These are phyloP conservation scores for Lottia scabra DNA, from an alignment of 2,888 invertebrate genomes.

Conservation along the genomic window DNA sequence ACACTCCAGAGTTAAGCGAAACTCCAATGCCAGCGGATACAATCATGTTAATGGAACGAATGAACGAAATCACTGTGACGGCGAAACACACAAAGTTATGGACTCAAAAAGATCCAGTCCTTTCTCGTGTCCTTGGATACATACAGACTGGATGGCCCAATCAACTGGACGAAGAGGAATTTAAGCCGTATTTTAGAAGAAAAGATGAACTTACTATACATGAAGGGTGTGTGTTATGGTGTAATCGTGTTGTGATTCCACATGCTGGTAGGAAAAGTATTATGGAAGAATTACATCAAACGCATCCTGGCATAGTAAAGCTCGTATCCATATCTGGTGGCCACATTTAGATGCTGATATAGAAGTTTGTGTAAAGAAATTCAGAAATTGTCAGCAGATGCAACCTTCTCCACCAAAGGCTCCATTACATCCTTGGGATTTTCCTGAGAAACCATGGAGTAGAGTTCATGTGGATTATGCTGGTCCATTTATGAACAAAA, in stretches of 20 bases:
- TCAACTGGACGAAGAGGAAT: no score
- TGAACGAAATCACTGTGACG: not conserved
- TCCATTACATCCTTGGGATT: not conserved
- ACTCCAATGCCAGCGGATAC: not conserved
- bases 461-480: not conserved
- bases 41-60: not conserved
- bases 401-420: not conserved
- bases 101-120: not conserved
- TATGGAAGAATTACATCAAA: conserved; percentile 18
- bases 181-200: not conserved
- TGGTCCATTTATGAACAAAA: no score
- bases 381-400: not conserved
- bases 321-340: conserved; percentile 1
- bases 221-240: conserved; percentile 26
- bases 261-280: not conserved
- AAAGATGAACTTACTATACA: not conserved
- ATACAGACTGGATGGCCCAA: not conserved
- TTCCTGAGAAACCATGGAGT: not conserved
- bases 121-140: not conserved
- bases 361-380: not conserved
- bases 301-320: conserved; percentile 23
- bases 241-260: conserved; percentile 19
- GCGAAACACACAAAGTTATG: not conserved
- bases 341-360: conserved; percentile 5
- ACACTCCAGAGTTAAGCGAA: no score